A percentile compares a stretch with the other conserved stretches of the same genome.
Evolutionary conservation across 30 jellyfish, hydroid and myxozoan species (phyloP).

Genomic region (Hydractinia symbiolongicarpus): DNA sequence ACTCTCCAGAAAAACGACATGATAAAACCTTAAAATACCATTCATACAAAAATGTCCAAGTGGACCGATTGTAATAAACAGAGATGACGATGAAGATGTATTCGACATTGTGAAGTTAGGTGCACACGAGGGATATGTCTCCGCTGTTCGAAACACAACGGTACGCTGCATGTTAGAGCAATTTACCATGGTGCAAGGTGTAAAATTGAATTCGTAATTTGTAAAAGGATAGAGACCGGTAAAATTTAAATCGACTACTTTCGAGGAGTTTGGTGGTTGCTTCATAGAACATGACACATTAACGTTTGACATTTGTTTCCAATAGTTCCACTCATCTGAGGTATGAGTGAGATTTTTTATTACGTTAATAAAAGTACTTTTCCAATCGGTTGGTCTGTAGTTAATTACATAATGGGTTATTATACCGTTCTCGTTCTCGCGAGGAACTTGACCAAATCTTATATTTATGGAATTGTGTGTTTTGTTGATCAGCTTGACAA

Average conservation of each 20-base stretch:
- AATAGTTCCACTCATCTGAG: not conserved
- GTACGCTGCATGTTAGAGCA: not conserved
- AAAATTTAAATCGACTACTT: not conserved
- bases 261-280: not conserved
- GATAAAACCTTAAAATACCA: not conserved
- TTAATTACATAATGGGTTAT: constrained; percentile 20
- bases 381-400: not conserved
- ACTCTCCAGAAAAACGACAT: not conserved
- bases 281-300: not conserved
- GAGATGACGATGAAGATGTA: not conserved
- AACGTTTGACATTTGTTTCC: constrained; percentile 3
- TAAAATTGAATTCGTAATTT: not conserved
- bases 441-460: constrained; percentile 29
- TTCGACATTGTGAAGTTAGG: not conserved
- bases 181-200: not conserved
- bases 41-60: not conserved
- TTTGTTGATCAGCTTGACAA: not conserved
- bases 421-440: constrained; percentile 35
- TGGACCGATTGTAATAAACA: not conserved
- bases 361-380: not conserved
- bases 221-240: not conserved
- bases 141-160: not conserved
- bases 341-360: not conserved
- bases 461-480: constrained; percentile 13
- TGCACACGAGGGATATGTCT: not conserved